Evolutionary conservation across 2,888 invertebrate genomes (phyloP).

Genomic region (Scaptomyza tumidula): DNA sequence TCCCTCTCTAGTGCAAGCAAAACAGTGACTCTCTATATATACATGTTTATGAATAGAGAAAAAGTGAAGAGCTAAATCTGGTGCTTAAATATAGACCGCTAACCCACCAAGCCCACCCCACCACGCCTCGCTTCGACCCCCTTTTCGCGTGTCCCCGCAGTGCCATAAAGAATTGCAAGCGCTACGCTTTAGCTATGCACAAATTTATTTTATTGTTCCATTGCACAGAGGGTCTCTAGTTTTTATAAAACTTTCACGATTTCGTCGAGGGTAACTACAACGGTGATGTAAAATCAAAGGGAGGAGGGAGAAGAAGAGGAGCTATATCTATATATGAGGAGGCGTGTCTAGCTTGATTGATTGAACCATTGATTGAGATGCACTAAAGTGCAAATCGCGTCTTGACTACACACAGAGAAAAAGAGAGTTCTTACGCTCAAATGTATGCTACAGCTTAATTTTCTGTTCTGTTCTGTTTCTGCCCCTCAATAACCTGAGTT

Average conservation of each 20-base stretch:
- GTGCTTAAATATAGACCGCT: slow-evolving; percentile 37
- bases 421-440: slow-evolving; percentile 4
- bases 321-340: slow-evolving; percentile 6
- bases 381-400: slow-evolving; percentile 34
- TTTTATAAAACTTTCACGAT: slow-evolving; percentile 39
- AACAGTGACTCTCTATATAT: slow-evolving; percentile 4
- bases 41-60: not conserved
- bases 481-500: no score
- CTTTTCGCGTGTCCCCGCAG: slow-evolving; percentile 43
- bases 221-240: slow-evolving; percentile 46
- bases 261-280: not conserved
- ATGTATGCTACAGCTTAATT: slow-evolving; percentile 24
- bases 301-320: not conserved
- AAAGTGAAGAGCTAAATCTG: slow-evolving; percentile 32
- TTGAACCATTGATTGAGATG: slow-evolving; percentile 46
- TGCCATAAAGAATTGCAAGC: slow-evolving; percentile 69
- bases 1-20: not conserved
- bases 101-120: not conserved
- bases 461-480: no score
- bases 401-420: slow-evolving; percentile 2
- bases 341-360: slow-evolving; percentile 45
- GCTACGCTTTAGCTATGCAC: slow-evolving; percentile 47
- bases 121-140: not conserved
- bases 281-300: not conserved
- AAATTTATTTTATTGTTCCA: slow-evolving; percentile 73